Conservation (phyloP, 2,888 invertebrate species). For the Stratiomys singularior region DNA sequence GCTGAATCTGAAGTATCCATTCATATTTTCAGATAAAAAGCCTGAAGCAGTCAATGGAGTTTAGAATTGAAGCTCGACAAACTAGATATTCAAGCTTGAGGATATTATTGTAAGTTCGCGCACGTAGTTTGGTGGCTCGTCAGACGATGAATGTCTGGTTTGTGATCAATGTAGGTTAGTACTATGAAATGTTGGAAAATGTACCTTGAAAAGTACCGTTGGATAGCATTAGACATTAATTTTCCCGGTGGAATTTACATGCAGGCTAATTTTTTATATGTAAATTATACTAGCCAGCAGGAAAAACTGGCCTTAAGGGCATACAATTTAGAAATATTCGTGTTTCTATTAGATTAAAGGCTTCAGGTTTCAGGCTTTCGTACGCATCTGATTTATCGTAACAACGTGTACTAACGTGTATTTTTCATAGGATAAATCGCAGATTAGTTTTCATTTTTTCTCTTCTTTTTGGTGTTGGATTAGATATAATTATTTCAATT, state of each 20-base stretch:
- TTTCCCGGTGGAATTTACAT: neutral
- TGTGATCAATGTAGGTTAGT: conserved; percentile 15
- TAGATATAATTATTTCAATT: no score
- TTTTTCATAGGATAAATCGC: no score
- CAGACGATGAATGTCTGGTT: neutral
- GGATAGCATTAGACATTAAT: neutral
- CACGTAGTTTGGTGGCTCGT: neutral
- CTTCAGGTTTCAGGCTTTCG: no score
- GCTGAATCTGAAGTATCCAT: neutral
- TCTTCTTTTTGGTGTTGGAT: no score
- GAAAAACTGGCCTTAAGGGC: no score
- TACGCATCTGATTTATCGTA: no score
- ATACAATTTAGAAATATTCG: no score
- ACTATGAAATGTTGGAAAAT: neutral
- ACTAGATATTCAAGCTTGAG: conserved; percentile 17
- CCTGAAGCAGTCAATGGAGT: neutral
- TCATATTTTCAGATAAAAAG: conserved; percentile 1
- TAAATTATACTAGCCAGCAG: no score
- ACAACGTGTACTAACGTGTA: no score
- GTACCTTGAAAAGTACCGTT: conserved; percentile 5
- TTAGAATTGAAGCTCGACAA: neutral
- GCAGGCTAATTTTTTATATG: no score
- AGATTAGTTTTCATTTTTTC: no score
- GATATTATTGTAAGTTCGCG: neutral
- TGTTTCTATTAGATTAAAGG: no score